Evolutionary conservation across 1,140 invertebrate genomes (phyloP), one percentile per base, ranked within the genome.

Genomic region (Scylla paramamosain): DNA sequence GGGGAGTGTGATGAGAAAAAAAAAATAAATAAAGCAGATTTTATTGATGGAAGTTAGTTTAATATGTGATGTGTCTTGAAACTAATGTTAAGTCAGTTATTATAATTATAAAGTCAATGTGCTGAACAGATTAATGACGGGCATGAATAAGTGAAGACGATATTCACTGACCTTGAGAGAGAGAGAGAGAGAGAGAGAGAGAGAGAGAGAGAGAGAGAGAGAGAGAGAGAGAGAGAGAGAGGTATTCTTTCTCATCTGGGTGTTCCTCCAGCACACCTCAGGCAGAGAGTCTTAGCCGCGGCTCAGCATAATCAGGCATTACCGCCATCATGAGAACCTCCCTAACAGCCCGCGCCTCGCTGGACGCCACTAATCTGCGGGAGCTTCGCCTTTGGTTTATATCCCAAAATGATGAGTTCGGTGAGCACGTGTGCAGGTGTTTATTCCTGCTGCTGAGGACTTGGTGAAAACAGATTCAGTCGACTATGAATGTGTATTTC

Each of bases 171-270:
- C 4, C 46, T 48, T 48, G 52, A 59, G 52, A 59, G 52, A 59
- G 52, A 59, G 52, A 59, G 52, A 59, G 52, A 59, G 48, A 46
- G 28, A 52, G 88, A 90, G 88, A 88, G 87, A 88, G 88, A 90
- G 88, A 90, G 88, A 90, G 88, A 90, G 88, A 90, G 88, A 90
- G 88, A 90, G 88, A 90, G 88, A 90, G 88, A 90, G 88, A 90
- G 88, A 39, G 87, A 39, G 29, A 32, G 87, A n/a, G 46, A 48
- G 32, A n/a, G 29, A 7, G 16, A 39, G 84, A 39, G 16, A 31
- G 28, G 84, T 10, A 59, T 59, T 16, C 52, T 59, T 59, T 59
- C 20, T 59, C 25, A 77, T 77, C n/a, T 77, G 12, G 4, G 8
- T 77, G 12, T 77, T n/a, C 12, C n/a, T n/a, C 6, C n/a, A n/a